Percentiles rank a stretch among this genome's conserved stretches.
Conservation (phyloP, 2,888 invertebrate species). For the Pyrgus malvae region DNA sequence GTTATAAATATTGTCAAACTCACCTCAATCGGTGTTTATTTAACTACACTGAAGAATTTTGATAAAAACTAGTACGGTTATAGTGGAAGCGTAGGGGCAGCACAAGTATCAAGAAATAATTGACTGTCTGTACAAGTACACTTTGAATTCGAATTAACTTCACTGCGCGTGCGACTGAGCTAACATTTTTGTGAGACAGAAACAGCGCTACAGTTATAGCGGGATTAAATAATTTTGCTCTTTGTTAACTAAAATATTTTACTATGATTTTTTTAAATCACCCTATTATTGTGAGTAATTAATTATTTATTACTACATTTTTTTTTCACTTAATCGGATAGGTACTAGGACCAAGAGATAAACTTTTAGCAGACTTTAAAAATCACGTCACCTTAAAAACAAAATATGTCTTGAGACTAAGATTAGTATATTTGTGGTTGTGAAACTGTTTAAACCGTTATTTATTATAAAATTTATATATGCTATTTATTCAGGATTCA, state of each 20-base stretch:
- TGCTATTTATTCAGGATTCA: no score
- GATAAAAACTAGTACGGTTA: slow-evolving; percentile 22
- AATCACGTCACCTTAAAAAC: no score
- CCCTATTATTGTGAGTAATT: no score
- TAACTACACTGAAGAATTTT: slow-evolving; percentile 1
- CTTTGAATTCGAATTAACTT: slow-evolving; percentile 56
- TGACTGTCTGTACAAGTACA: slow-evolving; percentile 45
- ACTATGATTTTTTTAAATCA: background rate
- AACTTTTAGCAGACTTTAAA: no score
- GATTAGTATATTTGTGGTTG: no score
- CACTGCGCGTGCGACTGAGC: slow-evolving; percentile 53
- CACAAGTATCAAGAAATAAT: slow-evolving; percentile 53
- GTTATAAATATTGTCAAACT: slow-evolving; percentile 2
- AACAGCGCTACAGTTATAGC: slow-evolving; percentile 36
- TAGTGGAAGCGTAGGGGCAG: slow-evolving; percentile 41
- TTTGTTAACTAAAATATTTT: background rate
- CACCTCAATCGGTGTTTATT: slow-evolving; percentile 18
- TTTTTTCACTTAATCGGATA: no score
- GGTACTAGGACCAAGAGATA: no score
- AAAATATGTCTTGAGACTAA: no score
- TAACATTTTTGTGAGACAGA: slow-evolving; percentile 40
- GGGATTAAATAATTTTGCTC: slow-evolving; percentile 22
- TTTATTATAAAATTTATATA: no score
- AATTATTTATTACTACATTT: no score
- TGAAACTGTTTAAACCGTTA: no score